These are phyloP conservation scores for Pachycephus smyrnensis DNA, from an alignment of 2,888 invertebrate species.

Conservation along the genomic window DNA sequence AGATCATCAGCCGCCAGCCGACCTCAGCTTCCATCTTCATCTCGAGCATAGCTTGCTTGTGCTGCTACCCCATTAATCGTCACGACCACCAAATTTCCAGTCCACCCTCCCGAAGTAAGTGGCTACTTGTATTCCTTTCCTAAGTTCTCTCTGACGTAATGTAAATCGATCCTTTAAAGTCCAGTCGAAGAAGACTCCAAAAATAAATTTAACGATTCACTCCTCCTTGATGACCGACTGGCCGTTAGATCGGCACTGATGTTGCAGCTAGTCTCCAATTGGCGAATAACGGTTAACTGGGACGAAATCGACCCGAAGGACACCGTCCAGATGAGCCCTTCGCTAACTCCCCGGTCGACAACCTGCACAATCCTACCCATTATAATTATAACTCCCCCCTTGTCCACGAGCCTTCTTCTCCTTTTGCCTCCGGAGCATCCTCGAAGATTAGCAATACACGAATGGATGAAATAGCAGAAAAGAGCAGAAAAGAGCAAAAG, in stretches of 20 bases:
- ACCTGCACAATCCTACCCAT: no score
- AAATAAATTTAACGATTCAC: neutral
- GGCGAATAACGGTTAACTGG: no score
- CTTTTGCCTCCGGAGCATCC: neutral
- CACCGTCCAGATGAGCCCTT: no score
- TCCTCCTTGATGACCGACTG: neutral
- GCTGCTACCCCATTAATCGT: neutral
- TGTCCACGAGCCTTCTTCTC: no score
- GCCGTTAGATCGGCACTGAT: neutral
- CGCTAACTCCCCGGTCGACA: no score
- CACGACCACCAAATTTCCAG: neutral
- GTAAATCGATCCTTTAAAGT: no score
- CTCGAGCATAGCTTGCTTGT: neutral
- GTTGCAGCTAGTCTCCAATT: neutral
- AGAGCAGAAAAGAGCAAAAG: neutral
- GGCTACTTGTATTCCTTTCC: neutral
- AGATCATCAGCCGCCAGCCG: neutral
- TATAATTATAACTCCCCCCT: neutral
- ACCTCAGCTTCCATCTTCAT: neutral
- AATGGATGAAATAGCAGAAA: slow-evolving; percentile 8
- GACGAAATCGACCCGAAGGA: no score
- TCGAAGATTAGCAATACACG: neutral
- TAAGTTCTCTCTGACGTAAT: no score
- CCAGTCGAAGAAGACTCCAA: neutral
- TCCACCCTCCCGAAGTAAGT: neutral